These are phyloP conservation scores for Heliornis fulica DNA, from an alignment of 2,113 vertebrate genomes.

Conservation along the genomic window DNA sequence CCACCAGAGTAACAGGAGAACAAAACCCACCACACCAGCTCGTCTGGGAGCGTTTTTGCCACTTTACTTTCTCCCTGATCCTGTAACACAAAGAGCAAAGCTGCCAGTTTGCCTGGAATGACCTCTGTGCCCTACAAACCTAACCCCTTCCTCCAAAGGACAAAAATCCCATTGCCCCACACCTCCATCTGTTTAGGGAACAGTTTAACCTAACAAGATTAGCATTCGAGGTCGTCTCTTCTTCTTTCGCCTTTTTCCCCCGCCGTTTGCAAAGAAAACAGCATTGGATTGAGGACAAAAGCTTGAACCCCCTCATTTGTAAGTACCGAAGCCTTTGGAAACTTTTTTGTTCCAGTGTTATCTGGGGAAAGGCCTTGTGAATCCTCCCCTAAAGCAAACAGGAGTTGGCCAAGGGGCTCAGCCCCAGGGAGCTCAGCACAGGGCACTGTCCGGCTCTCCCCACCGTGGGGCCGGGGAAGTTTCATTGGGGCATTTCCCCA, in stretches of 20 bases:
- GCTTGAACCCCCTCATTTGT: constrained; percentile 47
- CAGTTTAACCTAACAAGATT: constrained; percentile 74
- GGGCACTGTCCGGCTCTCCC: not conserved
- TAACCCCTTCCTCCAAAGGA: constrained; percentile 32
- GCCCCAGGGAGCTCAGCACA: rapidly evolving
- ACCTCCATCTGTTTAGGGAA: constrained; percentile 64
- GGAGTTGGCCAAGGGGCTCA: not conserved
- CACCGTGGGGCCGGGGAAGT: rapidly evolving
- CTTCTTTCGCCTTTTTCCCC: not conserved
- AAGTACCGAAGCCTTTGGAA: constrained; percentile 41
- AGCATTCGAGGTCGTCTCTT: constrained; percentile 41
- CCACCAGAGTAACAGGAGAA: not conserved
- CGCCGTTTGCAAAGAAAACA: constrained; percentile 43
- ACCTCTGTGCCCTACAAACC: constrained; percentile 44
- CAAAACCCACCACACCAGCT: not conserved
- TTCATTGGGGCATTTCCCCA: not conserved
- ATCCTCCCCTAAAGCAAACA: not conserved
- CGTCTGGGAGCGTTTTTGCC: not conserved
- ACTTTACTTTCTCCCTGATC: not conserved
- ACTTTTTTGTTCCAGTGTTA: constrained; percentile 42
- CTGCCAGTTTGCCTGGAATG: constrained; percentile 34
- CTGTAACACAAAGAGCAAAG: constrained; percentile 41
- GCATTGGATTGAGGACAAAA: constrained; percentile 58
- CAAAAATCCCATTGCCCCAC: constrained; percentile 46
- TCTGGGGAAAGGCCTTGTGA: not conserved